Evolutionary conservation across 2,797 vertebrate genomes (phyloP).

Genomic region (Phataginus tricuspis): DNA sequence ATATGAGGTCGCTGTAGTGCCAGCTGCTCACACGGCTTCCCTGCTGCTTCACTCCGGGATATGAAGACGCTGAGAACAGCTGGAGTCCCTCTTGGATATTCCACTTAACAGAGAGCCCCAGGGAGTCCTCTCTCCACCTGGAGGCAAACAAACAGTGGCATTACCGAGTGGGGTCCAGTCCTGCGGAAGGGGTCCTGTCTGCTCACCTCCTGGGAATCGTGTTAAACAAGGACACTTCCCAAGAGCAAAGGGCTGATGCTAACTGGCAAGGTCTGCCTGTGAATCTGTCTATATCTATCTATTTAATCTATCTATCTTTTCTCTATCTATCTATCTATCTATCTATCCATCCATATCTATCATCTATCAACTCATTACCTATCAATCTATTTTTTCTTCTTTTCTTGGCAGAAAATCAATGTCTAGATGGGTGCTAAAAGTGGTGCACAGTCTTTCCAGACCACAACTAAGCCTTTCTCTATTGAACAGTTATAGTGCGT

Average conservation of each 20-base stretch:
- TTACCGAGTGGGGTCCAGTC: not conserved
- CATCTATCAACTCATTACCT: not conserved
- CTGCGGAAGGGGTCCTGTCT: not conserved
- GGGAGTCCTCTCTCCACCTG: not conserved
- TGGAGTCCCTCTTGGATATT: not conserved
- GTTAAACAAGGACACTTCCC: not conserved
- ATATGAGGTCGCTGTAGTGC: not conserved
- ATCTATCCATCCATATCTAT: not conserved
- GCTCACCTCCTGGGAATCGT: not conserved
- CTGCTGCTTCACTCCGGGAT: rapidly evolving
- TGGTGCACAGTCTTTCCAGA: not conserved
- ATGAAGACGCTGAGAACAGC: not conserved
- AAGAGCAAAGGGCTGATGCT: not conserved
- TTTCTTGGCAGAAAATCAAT: not conserved
- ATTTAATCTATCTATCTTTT: not conserved
- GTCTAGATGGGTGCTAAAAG: not conserved
- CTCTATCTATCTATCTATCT: not conserved
- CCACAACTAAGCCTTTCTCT: not conserved
- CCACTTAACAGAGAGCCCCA: not conserved
- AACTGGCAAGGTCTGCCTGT: not conserved
- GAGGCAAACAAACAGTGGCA: not conserved
- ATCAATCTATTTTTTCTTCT: not conserved
- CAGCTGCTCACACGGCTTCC: not conserved
- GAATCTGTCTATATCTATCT: not conserved
- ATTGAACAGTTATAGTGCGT: not conserved